Evolutionary conservation across 1,140 invertebrate genomes (phyloP), one percentile per base, ranked within the genome.

Genomic region (Caerostris darwini): DNA sequence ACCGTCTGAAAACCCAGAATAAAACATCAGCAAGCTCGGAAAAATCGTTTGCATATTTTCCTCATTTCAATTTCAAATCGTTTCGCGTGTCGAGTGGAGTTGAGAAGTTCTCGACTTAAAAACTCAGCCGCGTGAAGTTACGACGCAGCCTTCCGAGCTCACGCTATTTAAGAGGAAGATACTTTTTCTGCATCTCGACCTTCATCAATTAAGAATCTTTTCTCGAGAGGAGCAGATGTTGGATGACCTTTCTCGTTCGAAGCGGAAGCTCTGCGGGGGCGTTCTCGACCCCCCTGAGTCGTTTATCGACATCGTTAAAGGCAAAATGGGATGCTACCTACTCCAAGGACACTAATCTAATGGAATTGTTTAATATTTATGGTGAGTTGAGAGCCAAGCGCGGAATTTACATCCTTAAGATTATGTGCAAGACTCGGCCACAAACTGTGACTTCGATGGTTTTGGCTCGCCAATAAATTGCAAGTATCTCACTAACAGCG

Each of bases 291-390:
- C 82, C 82, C 82, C 56, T 14, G 57, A 85, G 82, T n/a, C 54
- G 82, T 58, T 85, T 85, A 56, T 85, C 82, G 82, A 85, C 82
- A 85, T 85, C 82, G 82, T 85, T 85, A 85, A 58, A 77, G n/a
- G 8, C 17, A 77, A 77, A 77, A 77, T 77, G 54, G 56, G 56
- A 56, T 57, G 82, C 82, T 85, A 85, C 82, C 82, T 85, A 85
- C 12, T n/a, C 54, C 82, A 57, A 85, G 82, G 56, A 56, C 82
- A 10, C 6, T 10, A 14, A 61, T 61, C 19, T 77, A 77, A 77
- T 77, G 69, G 69, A 77, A 53, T 77, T 34, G 69, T 34, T 77
- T 77, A 77, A 77, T 77, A 77, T 77, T 77, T 34, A 77, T 77
- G 69, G 3, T 19, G 17, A 61, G 19, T 19, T 50, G 19, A 50